These are phyloP conservation scores for Bombylius major DNA, from an alignment of 2,888 invertebrate genomes.

Conservation along the genomic window DNA sequence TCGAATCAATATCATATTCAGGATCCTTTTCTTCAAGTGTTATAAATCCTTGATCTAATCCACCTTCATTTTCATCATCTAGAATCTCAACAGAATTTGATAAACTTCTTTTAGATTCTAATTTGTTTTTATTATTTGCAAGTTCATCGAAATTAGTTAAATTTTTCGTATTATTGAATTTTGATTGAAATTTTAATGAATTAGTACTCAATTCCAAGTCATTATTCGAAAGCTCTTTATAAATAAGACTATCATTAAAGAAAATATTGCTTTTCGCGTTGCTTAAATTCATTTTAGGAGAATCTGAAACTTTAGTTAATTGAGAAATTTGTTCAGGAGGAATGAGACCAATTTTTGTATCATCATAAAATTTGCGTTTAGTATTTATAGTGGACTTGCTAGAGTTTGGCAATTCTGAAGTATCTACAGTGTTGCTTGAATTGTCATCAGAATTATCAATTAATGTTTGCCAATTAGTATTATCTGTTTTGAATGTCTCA, in stretches of 20 bases:
- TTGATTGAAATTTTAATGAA: too few species aligned
- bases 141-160: too few species aligned
- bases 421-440: background rate
- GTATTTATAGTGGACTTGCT: background rate
- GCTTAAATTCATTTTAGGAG: background rate
- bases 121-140: too few species aligned
- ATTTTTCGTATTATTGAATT: too few species aligned
- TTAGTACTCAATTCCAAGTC: too few species aligned
- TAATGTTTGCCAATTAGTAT: conserved; percentile 7
- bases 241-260: too few species aligned
- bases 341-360: background rate
- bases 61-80: conserved; percentile 16
- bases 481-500: conserved; percentile 15
- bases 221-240: too few species aligned
- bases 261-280: too few species aligned
- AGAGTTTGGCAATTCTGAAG: background rate
- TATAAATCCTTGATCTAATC: conserved; percentile 8
- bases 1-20: background rate
- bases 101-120: too few species aligned
- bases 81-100: conserved; percentile 13
- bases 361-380: conserved; percentile 1
- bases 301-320: background rate
- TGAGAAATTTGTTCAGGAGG: background rate
- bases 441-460: background rate
- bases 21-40: conserved; percentile 1